Evolutionary conservation across 1,140 invertebrate species (phyloP), one percentile per base, ranked within the genome.

Genomic region (Drosophila mauritiana): DNA sequence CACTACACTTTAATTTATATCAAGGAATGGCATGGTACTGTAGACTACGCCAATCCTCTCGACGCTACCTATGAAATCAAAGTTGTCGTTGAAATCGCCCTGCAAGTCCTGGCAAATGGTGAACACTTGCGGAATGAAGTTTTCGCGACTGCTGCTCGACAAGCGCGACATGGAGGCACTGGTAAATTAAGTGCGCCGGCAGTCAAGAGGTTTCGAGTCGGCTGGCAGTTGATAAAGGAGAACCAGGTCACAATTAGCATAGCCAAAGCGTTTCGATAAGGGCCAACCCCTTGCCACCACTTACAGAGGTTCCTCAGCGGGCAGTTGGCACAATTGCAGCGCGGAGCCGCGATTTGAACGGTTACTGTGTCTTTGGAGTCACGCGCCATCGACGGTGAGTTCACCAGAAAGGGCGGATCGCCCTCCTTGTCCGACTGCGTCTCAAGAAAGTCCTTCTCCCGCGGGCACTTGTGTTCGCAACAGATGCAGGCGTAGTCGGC

Each of bases 231-330:
- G 45, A 57, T 59, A 58, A 27, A 12, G 61, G 37, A 37, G 46
- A 55, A 49, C 42, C 57, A 58, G 55, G 73, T 74, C 37, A n/a
- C 56, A 79, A 83, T 88, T 89, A 80, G 80, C 84, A 89, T 84
- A 73, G 69, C 68, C 57, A 83, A 86, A 67, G 63, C 67, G 43
- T 88, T 86, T 82, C 48, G 83, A 86, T 88, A 86, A 75, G 83
- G 76, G 49, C 15, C 17, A 40, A 27, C 4, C 8, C 4, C 8
- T 22, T 22, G 20, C 20, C 20, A 22, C n/a, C 25, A 92, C 91
- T 92, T 80, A 92, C 91, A 92, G 55, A 84, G 12, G 68, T 91
- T 88, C 43, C 69, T 90, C 36, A 92, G 46, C 8, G 91, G 91
- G 45, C 91, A 92, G 74, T 92, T 92, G 36, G 86, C 80, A 13